These are phyloP conservation scores for Eledone cirrhosa DNA, from an alignment of 2,888 invertebrate genomes.

Conservation along the genomic window DNA sequence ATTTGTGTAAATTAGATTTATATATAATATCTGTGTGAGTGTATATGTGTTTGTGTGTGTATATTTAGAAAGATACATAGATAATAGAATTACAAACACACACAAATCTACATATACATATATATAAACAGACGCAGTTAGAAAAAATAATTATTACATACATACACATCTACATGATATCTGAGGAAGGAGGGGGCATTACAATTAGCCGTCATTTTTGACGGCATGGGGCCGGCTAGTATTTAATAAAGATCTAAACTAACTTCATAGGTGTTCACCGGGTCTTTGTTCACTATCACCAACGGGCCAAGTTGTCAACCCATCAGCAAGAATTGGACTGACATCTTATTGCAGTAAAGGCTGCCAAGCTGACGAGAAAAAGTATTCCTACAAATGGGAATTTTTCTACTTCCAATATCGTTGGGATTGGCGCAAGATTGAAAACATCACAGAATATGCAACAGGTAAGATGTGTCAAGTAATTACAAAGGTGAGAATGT, in stretches of 20 bases:
- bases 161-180: no score
- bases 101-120: background rate
- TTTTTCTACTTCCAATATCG: conserved; percentile 44
- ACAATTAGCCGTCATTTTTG: no score
- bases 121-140: background rate
- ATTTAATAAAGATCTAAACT: background rate
- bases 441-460: conserved; percentile 32
- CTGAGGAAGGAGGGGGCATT: no score
- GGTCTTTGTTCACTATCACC: conserved; percentile 34
- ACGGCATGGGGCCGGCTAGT: no score
- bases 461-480: conserved; percentile 34
- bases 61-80: background rate
- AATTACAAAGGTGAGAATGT: no score
- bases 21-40: background rate
- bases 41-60: background rate
- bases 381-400: conserved; percentile 45
- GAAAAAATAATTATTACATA: no score
- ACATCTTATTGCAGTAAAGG: conserved; percentile 25
- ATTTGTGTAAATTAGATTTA: no score
- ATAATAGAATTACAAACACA: no score
- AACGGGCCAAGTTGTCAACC: conserved; percentile 40
- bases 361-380: conserved; percentile 34
- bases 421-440: conserved; percentile 44
- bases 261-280: background rate
- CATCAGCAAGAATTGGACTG: conserved; percentile 39